phyloP scores from a whole-genome alignment of 2,113 vertebrate genomes.

The Zapus hudsonius region DNA sequence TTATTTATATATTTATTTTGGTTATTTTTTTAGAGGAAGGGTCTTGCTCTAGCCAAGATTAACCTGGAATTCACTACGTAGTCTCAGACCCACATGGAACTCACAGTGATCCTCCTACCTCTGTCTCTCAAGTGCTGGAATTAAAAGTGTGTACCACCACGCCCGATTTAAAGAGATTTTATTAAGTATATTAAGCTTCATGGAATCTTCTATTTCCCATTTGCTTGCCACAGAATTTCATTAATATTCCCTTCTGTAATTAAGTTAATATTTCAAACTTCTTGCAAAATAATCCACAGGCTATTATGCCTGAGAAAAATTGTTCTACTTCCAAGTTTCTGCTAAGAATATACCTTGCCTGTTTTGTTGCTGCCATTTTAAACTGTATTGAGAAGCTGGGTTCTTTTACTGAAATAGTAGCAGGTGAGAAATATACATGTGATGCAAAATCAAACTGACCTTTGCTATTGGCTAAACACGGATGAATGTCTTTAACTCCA shows the following conservation, averaged over 20 bases:
- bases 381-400: slow-evolving; percentile 21
- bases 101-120: too few relatives aligned
- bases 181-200: slow-evolving; percentile 70
- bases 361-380: slow-evolving; percentile 17
- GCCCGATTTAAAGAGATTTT: too few relatives aligned
- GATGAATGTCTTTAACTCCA: background rate
- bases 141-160: too few relatives aligned
- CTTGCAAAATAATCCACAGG: slow-evolving; percentile 45
- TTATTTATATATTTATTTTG: too few relatives aligned
- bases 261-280: slow-evolving; percentile 71
- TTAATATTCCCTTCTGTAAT: slow-evolving; percentile 75
- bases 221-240: slow-evolving; percentile 67
- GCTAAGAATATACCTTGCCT: slow-evolving; percentile 6
- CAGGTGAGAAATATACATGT: slow-evolving; percentile 6
- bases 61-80: too few relatives aligned
- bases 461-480: slow-evolving; percentile 10
- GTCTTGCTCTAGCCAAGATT: too few relatives aligned
- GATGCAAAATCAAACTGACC: background rate
- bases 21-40: too few relatives aligned
- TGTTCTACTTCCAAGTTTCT: slow-evolving; percentile 22
- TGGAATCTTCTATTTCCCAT: slow-evolving; percentile 72
- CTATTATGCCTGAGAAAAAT: slow-evolving; percentile 32
- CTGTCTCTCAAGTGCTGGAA: too few relatives aligned
- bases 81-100: too few relatives aligned
- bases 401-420: slow-evolving; percentile 59